Evolutionary conservation across 2,797 vertebrate genomes (phyloP).

Genomic region (Etheostoma nigrum): DNA sequence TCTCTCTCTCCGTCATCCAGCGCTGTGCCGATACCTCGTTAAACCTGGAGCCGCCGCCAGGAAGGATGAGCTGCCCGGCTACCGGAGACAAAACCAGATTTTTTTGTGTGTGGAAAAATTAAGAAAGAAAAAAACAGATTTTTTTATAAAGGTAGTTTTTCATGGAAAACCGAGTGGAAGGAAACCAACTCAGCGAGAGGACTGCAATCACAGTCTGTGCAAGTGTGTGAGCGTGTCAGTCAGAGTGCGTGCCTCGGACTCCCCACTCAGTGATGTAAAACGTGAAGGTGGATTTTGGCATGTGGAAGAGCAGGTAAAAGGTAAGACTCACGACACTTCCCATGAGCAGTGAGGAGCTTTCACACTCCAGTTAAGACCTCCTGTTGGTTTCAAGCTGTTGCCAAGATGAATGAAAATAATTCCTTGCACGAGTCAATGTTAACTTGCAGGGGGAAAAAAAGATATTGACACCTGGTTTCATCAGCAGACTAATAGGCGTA

Average conservation of each 20-base stretch:
- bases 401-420: conserved; percentile 12
- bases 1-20: conserved; percentile 41
- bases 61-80: conserved; percentile 53
- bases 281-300: conserved; percentile 76
- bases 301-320: conserved; percentile 76
- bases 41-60: conserved; percentile 61
- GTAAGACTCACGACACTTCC: conserved; percentile 65
- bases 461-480: conserved; percentile 69
- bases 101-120: neutral
- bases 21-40: conserved; percentile 51
- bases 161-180: conserved; percentile 45
- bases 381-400: conserved; percentile 37
- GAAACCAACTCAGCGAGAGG: conserved; percentile 58
- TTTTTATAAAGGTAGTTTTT: conserved; percentile 23
- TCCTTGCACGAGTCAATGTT: conserved; percentile 32
- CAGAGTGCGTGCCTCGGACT: conserved; percentile 54
- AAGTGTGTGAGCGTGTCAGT: conserved; percentile 52
- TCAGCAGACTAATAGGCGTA: conserved; percentile 67
- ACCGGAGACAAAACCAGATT: conserved; percentile 31
- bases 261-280: conserved; percentile 69
- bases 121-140: neutral
- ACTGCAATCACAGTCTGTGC: conserved; percentile 49
- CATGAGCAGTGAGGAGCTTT: neutral
- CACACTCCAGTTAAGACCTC: neutral
- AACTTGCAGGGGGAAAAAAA: conserved; percentile 9